phyloP scores from a whole-genome alignment of 2,797 vertebrate genomes.

The Choloepus didactylus region DNA sequence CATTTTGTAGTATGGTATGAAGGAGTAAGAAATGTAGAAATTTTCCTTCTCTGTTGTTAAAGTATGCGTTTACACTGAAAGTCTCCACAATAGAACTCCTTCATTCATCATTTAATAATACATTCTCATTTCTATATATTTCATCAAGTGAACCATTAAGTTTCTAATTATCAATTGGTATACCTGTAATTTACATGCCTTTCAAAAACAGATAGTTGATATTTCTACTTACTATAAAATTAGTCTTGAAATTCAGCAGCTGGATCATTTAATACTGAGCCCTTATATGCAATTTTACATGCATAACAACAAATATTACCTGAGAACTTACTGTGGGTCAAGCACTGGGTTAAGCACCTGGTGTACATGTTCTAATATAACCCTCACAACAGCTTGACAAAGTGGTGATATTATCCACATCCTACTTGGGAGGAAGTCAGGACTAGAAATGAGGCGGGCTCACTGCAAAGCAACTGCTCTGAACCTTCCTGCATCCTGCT shows the following conservation, averaged over 20 bases:
- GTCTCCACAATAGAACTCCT: background rate
- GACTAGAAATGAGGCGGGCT: background rate
- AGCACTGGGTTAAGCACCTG: background rate
- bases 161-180: constrained; percentile 16
- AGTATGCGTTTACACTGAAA: background rate
- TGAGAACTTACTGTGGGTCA: background rate
- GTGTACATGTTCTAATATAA: background rate
- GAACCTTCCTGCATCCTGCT: fast-evolving
- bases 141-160: background rate
- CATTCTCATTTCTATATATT: constrained; percentile 30
- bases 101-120: background rate
- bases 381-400: background rate
- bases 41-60: background rate
- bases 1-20: background rate
- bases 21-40: background rate
- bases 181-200: background rate
- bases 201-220: background rate
- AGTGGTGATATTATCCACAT: background rate
- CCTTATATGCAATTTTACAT: background rate
- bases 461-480: background rate
- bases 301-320: background rate
- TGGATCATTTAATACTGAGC: background rate
- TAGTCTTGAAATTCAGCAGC: constrained; percentile 34
- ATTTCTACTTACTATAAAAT: background rate
- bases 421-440: background rate